These are phyloP conservation scores for Rhodophaea formosa DNA, from an alignment of 2,888 invertebrate species.

Conservation along the genomic window DNA sequence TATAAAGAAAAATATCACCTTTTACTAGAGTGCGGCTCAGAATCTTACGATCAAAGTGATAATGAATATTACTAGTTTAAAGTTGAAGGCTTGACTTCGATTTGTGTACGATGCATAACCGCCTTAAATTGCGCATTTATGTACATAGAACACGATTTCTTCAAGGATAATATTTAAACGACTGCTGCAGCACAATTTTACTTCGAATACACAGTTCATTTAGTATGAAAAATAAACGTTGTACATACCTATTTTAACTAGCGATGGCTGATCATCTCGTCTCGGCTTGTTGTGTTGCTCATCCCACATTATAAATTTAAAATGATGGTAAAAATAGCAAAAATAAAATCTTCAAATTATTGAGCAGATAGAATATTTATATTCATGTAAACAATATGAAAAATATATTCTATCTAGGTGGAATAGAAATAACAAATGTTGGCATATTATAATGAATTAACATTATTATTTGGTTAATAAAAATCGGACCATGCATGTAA, in stretches of 20 bases:
- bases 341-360: too few relatives aligned
- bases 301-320: too few relatives aligned
- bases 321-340: too few relatives aligned
- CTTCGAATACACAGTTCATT: background rate
- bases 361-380: too few relatives aligned
- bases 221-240: constrained; percentile 4
- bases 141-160: constrained; percentile 57
- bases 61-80: constrained; percentile 26
- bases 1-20: background rate
- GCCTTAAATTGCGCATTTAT: constrained; percentile 59
- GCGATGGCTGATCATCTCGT: background rate
- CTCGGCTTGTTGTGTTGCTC: background rate
- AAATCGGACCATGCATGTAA: too few relatives aligned
- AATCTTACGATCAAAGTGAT: constrained; percentile 14
- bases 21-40: constrained; percentile 14
- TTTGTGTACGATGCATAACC: constrained; percentile 49
- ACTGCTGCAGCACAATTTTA: constrained; percentile 31
- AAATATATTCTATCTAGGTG: too few relatives aligned
- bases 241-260: background rate
- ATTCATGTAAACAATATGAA: too few relatives aligned
- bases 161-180: constrained; percentile 57
- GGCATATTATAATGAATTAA: too few relatives aligned
- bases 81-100: constrained; percentile 46
- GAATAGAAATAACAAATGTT: too few relatives aligned
- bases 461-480: too few relatives aligned